Percentiles rank a stretch among this genome's conserved stretches.
These are phyloP conservation scores for Paedocypris micromegethes DNA, from an alignment of 2,797 vertebrate genomes.

Conservation along the genomic window DNA sequence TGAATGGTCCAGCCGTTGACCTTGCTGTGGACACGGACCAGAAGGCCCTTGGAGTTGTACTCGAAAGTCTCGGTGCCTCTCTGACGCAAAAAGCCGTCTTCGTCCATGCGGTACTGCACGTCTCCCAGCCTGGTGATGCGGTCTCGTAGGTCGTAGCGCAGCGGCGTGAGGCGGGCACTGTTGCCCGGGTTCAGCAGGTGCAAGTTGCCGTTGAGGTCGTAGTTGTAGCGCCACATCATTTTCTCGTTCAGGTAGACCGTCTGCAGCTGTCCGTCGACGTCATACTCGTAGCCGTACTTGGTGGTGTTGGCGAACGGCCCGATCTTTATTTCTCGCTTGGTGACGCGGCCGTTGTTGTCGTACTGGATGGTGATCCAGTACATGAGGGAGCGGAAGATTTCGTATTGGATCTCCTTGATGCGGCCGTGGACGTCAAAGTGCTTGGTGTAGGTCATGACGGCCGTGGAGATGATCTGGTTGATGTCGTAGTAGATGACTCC, in stretches of 20 bases:
- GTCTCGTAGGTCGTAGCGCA: slow-evolving; percentile 93
- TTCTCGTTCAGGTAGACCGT: slow-evolving; percentile 97
- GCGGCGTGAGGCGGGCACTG: slow-evolving; percentile 84
- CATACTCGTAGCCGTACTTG: slow-evolving; percentile 94
- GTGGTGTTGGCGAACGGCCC: slow-evolving; percentile 98
- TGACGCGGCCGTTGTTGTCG: slow-evolving; percentile 95
- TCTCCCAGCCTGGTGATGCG: slow-evolving; percentile 92
- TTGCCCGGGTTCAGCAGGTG: slow-evolving; percentile 93
- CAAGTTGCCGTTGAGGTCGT: slow-evolving; percentile 95
- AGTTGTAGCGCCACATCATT: slow-evolving; percentile 96
- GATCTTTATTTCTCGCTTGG: slow-evolving; percentile 94
- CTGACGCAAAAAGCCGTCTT: slow-evolving; percentile 93
- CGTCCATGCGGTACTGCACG: slow-evolving; percentile 89
- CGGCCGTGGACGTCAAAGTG: slow-evolving; percentile 95
- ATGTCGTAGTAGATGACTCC: slow-evolving; percentile 98
- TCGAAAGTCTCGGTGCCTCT: slow-evolving; percentile 95
- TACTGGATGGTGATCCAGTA: slow-evolving; percentile 99
- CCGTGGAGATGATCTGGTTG: slow-evolving; percentile 97
- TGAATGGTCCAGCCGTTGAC: slow-evolving; percentile 93
- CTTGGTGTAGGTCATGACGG: slow-evolving; percentile 98
- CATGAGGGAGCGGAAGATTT: slow-evolving; percentile 96
- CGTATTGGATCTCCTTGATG: slow-evolving; percentile 97
- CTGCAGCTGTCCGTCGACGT: slow-evolving; percentile 94
- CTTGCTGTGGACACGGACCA: slow-evolving; percentile 94
- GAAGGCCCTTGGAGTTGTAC: slow-evolving; percentile 94